Percentiles rank a stretch among this genome's conserved stretches.
phyloP scores from a whole-genome alignment of 2,113 vertebrate genomes.

The Junco hyemalis region DNA sequence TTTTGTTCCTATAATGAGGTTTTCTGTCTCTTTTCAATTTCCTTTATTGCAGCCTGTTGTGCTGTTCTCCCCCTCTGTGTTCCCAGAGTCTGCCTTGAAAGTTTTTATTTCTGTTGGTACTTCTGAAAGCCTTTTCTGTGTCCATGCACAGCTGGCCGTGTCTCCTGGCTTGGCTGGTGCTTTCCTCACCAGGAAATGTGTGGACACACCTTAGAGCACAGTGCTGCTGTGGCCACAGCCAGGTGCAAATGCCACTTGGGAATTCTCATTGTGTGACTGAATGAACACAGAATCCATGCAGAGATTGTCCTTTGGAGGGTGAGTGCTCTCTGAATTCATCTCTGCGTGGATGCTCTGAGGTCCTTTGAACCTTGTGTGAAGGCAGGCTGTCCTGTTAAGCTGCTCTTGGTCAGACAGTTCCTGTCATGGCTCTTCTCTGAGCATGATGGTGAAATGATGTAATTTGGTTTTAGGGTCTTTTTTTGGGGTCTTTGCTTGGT shows the following conservation, averaged over 20 bases:
- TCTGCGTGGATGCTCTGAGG: background rate
- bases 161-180: background rate
- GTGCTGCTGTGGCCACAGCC: background rate
- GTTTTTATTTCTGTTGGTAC: background rate
- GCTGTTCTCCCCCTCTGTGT: background rate
- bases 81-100: background rate
- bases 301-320: background rate
- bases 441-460: background rate
- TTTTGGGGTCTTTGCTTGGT: background rate
- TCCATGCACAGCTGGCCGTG: background rate
- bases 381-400: background rate
- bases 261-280: background rate
- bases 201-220: background rate
- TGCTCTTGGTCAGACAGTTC: background rate
- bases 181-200: background rate
- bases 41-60: background rate
- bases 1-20: background rate
- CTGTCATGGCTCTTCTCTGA: background rate
- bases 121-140: background rate
- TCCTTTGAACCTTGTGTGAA: background rate
- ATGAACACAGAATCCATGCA: background rate
- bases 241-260: background rate
- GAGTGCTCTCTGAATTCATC: background rate
- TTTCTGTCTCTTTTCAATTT: constrained; percentile 31
- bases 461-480: background rate